Base-by-base conservation (phyloP, 2,888 invertebrate species). In the Hypomecis atomaria region DNA sequence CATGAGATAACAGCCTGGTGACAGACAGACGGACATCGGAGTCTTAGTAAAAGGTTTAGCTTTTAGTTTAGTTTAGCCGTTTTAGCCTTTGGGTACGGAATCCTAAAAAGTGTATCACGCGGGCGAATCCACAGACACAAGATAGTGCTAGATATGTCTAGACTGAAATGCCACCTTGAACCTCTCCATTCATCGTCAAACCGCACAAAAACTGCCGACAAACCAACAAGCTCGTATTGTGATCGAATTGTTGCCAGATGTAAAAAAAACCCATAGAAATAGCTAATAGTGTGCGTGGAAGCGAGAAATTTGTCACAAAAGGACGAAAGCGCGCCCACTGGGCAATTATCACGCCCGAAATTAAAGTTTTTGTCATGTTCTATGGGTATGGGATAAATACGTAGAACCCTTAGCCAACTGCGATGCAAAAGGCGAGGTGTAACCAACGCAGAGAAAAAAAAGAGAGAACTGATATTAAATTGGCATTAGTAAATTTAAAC, bases 221-320 rank as follows among this genome's bases (percentile, higher is more conserved):
- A 70, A 61, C 55, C 69, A 44, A 69, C 74, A 80, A 69, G 50
- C 53, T 70, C 60, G 70, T 78, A 81, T 81, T 83, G 85, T 72
- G 77, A 83, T 86, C 88, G 86, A 87, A 89, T 87, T 78, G 84
- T 83, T 84, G 79, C 75, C 72, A 75, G 79, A 81, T 81, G 75
- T 72, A 55, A 70, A 70, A 75, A n/a, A 76, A 78, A 82, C 67
- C 68, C 69, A 85, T 88, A 83, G 85, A 84, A 87, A 83, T 81
- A 72, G 83, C 83, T 90, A 88, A 90, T 89, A 87, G 89, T 81
- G 89, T 89, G 84, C 81, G 75, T 71, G 84, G 88, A 85, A 78
- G 88, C 90, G 90, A 78, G 82, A 88, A 88, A 90, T 90, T 84
- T 84, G 83, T 86, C 83, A 91, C 90, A 91, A 91, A 79, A 58